Percentiles rank a stretch among this genome's conserved stretches.
phyloP scores from a whole-genome alignment of 2,797 vertebrate genomes.

The Darevskia mixta region DNA sequence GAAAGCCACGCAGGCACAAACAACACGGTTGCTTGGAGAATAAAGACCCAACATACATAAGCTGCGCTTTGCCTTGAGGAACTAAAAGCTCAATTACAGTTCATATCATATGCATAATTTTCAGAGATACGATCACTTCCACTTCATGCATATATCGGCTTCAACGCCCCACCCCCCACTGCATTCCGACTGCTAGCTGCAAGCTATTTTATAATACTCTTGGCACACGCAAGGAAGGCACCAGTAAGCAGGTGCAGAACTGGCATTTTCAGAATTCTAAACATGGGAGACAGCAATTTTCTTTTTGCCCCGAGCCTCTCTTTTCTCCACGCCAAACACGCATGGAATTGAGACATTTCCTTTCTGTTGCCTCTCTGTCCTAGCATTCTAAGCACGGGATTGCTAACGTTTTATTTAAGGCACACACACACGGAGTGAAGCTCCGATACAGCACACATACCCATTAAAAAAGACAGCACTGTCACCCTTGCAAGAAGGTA shows the following conservation, averaged over 20 bases:
- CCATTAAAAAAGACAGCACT: background rate
- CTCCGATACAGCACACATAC: background rate
- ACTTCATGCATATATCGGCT: conserved; percentile 10
- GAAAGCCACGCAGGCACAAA: background rate
- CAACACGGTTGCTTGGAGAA: background rate
- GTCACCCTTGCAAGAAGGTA: background rate
- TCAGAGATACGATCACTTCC: background rate
- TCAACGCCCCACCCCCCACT: background rate
- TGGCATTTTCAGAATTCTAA: conserved; percentile 9
- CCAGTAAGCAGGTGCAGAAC: background rate
- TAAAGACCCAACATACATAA: background rate
- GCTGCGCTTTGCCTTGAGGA: background rate
- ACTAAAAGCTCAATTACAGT: conserved; percentile 2
- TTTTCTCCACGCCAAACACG: conserved; percentile 25
- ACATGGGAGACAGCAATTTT: background rate
- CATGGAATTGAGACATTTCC: background rate
- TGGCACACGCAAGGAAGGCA: background rate
- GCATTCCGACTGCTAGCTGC: background rate
- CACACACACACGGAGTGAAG: background rate
- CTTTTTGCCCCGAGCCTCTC: accelerated
- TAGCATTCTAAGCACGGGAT: background rate
- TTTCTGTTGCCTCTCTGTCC: background rate
- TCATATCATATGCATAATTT: conserved; percentile 15
- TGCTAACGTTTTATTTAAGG: background rate
- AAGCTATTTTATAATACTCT: background rate